Conservation (phyloP, 2,113 vertebrate genomes). For the Hypanus sabinus region DNA sequence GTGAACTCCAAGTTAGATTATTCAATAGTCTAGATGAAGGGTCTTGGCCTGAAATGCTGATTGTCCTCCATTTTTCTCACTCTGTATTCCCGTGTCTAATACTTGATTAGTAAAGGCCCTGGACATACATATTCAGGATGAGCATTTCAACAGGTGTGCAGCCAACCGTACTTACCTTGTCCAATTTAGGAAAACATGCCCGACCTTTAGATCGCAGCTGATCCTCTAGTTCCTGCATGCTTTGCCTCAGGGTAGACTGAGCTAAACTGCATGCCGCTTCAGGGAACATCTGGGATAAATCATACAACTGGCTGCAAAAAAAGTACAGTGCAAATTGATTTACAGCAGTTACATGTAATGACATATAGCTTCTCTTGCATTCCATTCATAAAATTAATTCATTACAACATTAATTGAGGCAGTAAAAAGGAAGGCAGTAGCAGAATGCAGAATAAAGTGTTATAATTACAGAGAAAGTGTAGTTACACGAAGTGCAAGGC, state of each 20-base stretch:
- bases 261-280: conserved; percentile 61
- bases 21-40: neutral
- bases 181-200: conserved; percentile 61
- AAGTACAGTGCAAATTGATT: conserved; percentile 39
- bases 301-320: conserved; percentile 68
- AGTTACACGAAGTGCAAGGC: too few relatives aligned
- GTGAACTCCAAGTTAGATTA: neutral
- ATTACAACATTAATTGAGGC: too few relatives aligned
- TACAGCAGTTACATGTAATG: too few relatives aligned
- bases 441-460: too few relatives aligned
- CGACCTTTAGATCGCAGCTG: conserved; percentile 69
- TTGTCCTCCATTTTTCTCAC: too few relatives aligned
- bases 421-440: too few relatives aligned
- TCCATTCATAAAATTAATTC: too few relatives aligned
- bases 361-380: too few relatives aligned
- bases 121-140: neutral
- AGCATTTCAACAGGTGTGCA: neutral
- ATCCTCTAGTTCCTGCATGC: conserved; percentile 69
- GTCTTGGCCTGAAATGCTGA: too few relatives aligned
- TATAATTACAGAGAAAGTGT: too few relatives aligned
- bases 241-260: conserved; percentile 65
- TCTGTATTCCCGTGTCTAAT: neutral
- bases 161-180: conserved; percentile 60
- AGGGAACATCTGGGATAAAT: conserved; percentile 84
- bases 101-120: neutral